Conservation (phyloP, 2,888 invertebrate genomes). For the Acleris literana region DNA sequence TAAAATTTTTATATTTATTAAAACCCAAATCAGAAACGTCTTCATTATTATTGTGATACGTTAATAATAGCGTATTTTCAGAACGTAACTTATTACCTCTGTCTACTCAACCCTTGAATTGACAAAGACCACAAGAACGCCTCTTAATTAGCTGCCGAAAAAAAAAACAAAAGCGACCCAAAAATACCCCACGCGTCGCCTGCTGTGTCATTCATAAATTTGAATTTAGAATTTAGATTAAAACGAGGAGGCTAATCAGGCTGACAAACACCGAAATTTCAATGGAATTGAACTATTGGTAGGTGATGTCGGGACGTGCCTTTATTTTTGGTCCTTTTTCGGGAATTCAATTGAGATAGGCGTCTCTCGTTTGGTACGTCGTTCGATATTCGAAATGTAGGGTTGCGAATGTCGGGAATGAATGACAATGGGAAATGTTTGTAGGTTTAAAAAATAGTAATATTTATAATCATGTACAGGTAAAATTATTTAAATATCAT, state of each 20-base stretch:
- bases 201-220: conserved; percentile 70
- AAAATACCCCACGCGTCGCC: conserved; percentile 62
- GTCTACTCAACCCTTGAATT: background rate
- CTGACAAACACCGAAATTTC: conserved; percentile 79
- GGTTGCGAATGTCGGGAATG: conserved; percentile 49
- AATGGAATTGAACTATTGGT: conserved; percentile 71
- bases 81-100: too few species aligned
- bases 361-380: conserved; percentile 71
- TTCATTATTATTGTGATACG: too few species aligned
- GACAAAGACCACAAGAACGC: conserved; percentile 30
- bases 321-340: conserved; percentile 78
- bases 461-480: background rate
- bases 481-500: too few species aligned
- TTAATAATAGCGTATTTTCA: too few species aligned
- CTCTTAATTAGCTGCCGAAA: conserved; percentile 41
- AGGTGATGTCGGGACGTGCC: conserved; percentile 59
- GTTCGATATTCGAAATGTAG: conserved; percentile 74
- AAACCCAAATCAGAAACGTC: too few species aligned
- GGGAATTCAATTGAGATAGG: conserved; percentile 81
- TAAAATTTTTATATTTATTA: too few species aligned
- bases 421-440: background rate
- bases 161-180: conserved; percentile 49
- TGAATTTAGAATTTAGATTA: conserved; percentile 55
- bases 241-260: conserved; percentile 73
- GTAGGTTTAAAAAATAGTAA: background rate